Evolutionary conservation across 2,797 vertebrate genomes (phyloP).

Genomic region (Lithobates pipiens): DNA sequence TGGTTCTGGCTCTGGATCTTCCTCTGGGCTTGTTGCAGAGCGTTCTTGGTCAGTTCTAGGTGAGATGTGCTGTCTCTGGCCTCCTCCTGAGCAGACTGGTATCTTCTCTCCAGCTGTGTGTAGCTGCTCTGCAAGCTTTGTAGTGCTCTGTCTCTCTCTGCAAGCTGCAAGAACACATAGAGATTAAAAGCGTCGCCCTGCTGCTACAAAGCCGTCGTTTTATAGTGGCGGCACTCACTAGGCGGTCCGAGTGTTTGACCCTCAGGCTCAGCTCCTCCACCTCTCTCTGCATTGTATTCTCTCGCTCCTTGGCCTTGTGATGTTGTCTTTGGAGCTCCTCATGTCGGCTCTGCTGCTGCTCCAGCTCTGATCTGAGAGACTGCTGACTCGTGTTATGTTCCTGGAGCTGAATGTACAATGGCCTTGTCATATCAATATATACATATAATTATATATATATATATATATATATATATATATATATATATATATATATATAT

Average conservation of each 20-base stretch:
- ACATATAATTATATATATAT: no score
- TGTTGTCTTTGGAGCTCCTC: slow-evolving; percentile 67
- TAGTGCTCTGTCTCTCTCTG: slow-evolving; percentile 63
- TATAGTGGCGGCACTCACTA: slow-evolving; percentile 59
- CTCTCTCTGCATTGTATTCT: slow-evolving; percentile 59
- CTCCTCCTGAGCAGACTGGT: slow-evolving; percentile 60
- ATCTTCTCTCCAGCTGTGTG: slow-evolving; percentile 64
- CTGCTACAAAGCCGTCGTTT: neutral
- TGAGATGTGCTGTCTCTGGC: slow-evolving; percentile 43
- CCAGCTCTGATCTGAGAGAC: slow-evolving; percentile 66
- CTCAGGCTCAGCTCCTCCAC: slow-evolving; percentile 62
- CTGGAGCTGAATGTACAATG: slow-evolving; percentile 47
- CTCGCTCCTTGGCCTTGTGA: slow-evolving; percentile 63
- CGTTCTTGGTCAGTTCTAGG: slow-evolving; percentile 48
- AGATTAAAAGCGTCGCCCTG: neutral
- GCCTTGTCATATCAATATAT: no score
- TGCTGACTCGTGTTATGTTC: slow-evolving; percentile 56
- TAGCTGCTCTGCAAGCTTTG: slow-evolving; percentile 59
- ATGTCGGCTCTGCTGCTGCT: slow-evolving; percentile 61
- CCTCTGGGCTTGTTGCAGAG: slow-evolving; percentile 54
- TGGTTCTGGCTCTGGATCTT: slow-evolving; percentile 62
- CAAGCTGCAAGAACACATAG: slow-evolving; percentile 48
- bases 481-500: no score
- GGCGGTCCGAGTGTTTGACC: slow-evolving; percentile 62
- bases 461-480: no score